These are phyloP conservation scores for Lepidothrix coronata DNA, from an alignment of 2,113 vertebrate genomes.

Conservation along the genomic window DNA sequence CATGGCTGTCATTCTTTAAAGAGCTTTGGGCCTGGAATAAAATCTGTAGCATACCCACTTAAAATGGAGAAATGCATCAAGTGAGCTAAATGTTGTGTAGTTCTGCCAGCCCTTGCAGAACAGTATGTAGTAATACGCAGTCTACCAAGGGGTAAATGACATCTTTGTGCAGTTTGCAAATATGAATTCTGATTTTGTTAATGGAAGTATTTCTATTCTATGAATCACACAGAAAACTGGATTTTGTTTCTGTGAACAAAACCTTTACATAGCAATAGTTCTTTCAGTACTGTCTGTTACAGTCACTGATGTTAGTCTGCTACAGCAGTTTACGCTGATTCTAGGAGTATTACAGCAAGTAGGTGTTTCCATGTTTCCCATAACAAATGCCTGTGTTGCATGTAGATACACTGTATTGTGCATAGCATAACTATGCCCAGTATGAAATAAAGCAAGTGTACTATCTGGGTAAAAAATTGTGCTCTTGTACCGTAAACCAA, in stretches of 20 bases:
- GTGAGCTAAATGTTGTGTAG: neutral
- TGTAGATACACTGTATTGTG: neutral
- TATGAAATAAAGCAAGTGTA: neutral
- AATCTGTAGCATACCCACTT: neutral
- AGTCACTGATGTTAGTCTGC: neutral
- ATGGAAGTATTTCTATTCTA: neutral
- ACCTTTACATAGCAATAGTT: neutral
- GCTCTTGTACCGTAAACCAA: neutral
- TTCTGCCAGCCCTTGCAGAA: neutral
- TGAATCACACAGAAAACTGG: neutral
- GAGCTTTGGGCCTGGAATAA: neutral
- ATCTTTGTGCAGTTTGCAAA: neutral
- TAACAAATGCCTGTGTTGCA: neutral
- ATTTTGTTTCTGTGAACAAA: neutral
- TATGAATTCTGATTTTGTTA: neutral
- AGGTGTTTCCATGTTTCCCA: neutral
- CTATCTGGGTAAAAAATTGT: neutral
- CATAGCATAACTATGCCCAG: neutral
- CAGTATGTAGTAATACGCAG: neutral
- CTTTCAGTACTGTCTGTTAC: neutral
- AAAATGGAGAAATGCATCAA: neutral
- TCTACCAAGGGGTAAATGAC: neutral
- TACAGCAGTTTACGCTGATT: neutral
- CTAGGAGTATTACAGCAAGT: neutral
- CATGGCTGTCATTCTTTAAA: neutral